Evolutionary conservation across 2,888 invertebrate genomes (phyloP), one percentile per base, ranked within the genome.

Genomic region (Volucella inflata): DNA sequence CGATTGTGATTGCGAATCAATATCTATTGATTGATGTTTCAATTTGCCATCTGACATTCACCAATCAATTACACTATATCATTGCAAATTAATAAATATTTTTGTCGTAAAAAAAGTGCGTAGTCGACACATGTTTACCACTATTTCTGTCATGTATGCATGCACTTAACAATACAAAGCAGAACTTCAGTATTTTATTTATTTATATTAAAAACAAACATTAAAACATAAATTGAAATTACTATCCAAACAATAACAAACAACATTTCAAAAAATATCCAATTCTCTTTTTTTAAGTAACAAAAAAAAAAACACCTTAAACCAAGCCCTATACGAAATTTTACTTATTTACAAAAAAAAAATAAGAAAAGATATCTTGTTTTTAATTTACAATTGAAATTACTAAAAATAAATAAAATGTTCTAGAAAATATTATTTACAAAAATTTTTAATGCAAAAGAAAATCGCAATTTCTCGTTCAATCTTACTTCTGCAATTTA

Each of bases 401-500:
- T 59, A 51, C 70, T 57, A 67, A 64, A 65, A 59, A 57, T 55
- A 21, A 62, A 77, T 42, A 65, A 16, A 1, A 70, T 81, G 42
- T 70, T 55, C 74, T 83, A 84, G 64, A 65, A 70, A 65, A 55
- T 70, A 79, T 75, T 79, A 78, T 83, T 78, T 78, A 78, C 82
- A 77, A 40, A 21, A 62, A 51, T 81, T 62, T 48, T 55, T 11
- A 55, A 74, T 80, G 74, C 79, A 84, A 79, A 80, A 65, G 46
- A 80, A 80, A 80, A 67, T 65, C 48, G 65, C 50, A 77, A 77
- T 42, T 64, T 83, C 83, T 79, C 79, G 60, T 79, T 83, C 74
- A 74, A 79, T 83, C 78, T 44, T 72, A 65, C 44, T 14, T 67
- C 46, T 16, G 21, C 64, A 42, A 62, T 64, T 62, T 50, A 79